Evolutionary conservation across 2,113 vertebrate species (phyloP), one percentile per base, ranked within the genome.

Genomic region (Leucosticte australis): DNA sequence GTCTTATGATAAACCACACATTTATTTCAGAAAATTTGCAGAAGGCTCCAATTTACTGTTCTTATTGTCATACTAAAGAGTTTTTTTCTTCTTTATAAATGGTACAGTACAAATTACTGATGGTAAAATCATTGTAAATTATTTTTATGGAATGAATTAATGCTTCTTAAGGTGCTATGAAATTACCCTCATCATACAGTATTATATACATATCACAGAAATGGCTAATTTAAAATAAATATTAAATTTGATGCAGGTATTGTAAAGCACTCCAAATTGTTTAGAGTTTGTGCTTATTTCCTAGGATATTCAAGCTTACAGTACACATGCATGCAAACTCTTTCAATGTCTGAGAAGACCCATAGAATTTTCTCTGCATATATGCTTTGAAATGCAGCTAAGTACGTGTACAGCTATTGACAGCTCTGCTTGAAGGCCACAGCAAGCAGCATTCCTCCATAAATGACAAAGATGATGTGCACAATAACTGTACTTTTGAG

Each of bases 141-240:
- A 62, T 81, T 90, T 90, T 80, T 50, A 42, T 69, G 53, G 37
- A 37, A 76, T 23, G 62, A 94, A 86, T 90, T 94, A 96, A 92
- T 80, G 80, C 37, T 93, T 89, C 33, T 89, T 90, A 93, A 87
- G 78, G 76, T 68, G 57, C 35, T 75, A 52, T 5, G 56, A 87
- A 94, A 96, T 96, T 97, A 62, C 89, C 19, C 47, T 92, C 46
- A 95, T 97, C 94, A 87, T 90, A 64, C 20, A 39, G 47, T 75
- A 93, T 94, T 97, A 81, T 87, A 62, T 53, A 75, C 24, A 3
- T 90, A 81, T 93, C 92, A 79, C 60, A 67, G 42, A 90, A 89
- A 31, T 85, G 62, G 41, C 83, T 94, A 78, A 93, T 95, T 96
- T 94, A 83, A 94, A 91, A 80, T 39, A 86, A 96, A 95, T 77